These are phyloP conservation scores for Leguminivora glycinivorella DNA, from an alignment of 1,140 invertebrate genomes.

Conservation along the genomic window DNA sequence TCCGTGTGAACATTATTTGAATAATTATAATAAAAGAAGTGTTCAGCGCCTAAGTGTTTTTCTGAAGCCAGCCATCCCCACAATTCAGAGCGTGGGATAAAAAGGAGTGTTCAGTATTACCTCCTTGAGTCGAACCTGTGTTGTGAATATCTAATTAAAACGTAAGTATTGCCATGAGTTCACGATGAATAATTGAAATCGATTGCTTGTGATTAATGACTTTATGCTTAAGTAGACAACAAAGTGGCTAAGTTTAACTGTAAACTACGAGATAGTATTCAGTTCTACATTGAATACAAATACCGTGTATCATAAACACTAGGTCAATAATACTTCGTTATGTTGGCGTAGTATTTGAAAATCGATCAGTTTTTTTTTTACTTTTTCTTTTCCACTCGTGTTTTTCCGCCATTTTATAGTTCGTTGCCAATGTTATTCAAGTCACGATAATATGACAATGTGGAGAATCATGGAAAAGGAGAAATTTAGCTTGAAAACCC, in stretches of 20 bases:
- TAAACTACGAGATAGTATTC: neutral
- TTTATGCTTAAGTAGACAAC: neutral
- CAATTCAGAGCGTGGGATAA: neutral
- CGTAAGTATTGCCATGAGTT: neutral
- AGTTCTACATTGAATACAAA: neutral
- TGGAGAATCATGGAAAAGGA: too few relatives aligned
- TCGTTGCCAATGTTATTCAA: neutral
- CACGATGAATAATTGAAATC: neutral
- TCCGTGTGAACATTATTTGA: too few relatives aligned
- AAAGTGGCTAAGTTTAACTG: neutral
- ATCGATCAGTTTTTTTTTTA: neutral
- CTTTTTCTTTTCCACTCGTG: neutral
- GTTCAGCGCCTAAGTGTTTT: too few relatives aligned
- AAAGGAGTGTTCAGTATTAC: neutral
- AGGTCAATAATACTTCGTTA: too few relatives aligned
- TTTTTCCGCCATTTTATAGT: neutral
- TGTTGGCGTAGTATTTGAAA: neutral
- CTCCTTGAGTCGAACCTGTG: constrained; percentile 11
- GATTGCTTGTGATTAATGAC: neutral
- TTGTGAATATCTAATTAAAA: neutral
- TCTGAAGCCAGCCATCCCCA: neutral
- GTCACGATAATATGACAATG: neutral
- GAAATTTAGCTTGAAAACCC: too few relatives aligned
- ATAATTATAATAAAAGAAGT: too few relatives aligned
- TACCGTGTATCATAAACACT: too few relatives aligned